phyloP scores from a whole-genome alignment of 2,888 invertebrate species.

The Vesta saturnalis region DNA sequence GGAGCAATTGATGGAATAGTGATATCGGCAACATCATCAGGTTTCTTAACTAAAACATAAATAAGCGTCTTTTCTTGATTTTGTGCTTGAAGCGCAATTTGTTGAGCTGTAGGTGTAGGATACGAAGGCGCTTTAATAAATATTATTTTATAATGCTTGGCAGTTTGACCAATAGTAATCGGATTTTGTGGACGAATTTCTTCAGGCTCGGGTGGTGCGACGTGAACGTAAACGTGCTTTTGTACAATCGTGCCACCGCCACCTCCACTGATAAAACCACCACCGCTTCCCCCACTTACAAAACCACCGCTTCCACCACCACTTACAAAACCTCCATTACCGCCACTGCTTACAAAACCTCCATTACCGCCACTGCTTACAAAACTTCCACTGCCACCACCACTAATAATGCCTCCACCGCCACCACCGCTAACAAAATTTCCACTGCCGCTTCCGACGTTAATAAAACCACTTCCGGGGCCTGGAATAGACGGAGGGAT shows the following conservation, averaged over 20 bases:
- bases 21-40: conserved; percentile 85
- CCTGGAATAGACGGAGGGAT: conserved; percentile 63
- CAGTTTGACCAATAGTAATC: conserved; percentile 74
- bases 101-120: conserved; percentile 79
- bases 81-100: conserved; percentile 81
- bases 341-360: conserved; percentile 48
- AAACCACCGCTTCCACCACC: conserved; percentile 45
- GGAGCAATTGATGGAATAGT: conserved; percentile 80
- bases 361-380: conserved; percentile 56
- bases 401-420: conserved; percentile 40
- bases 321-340: conserved; percentile 52
- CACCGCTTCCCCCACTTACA: conserved; percentile 39
- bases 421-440: conserved; percentile 52
- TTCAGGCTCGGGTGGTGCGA: conserved; percentile 84
- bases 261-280: conserved; percentile 35
- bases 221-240: conserved; percentile 89
- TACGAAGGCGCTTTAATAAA: conserved; percentile 88
- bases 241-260: conserved; percentile 72
- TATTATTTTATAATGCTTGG: conserved; percentile 89
- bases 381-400: conserved; percentile 38
- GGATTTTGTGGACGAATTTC: conserved; percentile 70
- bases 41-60: conserved; percentile 89
- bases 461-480: neutral
- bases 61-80: conserved; percentile 90
- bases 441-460: conserved; percentile 47